Percentiles rank a stretch among this genome's conserved stretches.
phyloP scores from a whole-genome alignment of 2,113 vertebrate species.

The Mirza zaza region DNA sequence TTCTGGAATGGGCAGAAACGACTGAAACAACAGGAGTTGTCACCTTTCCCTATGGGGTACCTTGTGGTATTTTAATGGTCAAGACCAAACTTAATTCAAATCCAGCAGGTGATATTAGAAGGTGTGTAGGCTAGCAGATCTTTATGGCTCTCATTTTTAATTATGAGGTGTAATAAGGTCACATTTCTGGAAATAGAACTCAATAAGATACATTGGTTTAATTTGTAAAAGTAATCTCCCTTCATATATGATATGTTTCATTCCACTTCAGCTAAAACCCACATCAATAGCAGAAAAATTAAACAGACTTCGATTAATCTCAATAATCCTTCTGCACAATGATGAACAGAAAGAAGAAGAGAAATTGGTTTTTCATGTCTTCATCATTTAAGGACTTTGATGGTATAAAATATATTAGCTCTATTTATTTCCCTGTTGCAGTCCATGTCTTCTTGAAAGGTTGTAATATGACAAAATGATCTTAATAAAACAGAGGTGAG shows the following conservation, averaged over 20 bases:
- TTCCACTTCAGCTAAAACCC: slow-evolving; percentile 85
- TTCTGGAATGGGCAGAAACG: neutral
- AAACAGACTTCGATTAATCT: slow-evolving; percentile 85
- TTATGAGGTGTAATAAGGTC: slow-evolving; percentile 75
- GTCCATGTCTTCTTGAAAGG: slow-evolving; percentile 64
- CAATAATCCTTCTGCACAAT: slow-evolving; percentile 81
- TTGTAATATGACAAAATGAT: slow-evolving; percentile 70
- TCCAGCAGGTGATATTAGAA: slow-evolving; percentile 61
- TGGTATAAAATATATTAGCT: slow-evolving; percentile 78
- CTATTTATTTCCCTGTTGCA: slow-evolving; percentile 79
- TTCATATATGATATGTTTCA: slow-evolving; percentile 79
- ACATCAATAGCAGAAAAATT: slow-evolving; percentile 75
- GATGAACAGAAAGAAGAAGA: slow-evolving; percentile 78
- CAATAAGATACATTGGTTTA: slow-evolving; percentile 81
- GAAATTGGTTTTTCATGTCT: slow-evolving; percentile 52
- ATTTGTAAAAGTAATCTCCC: slow-evolving; percentile 86
- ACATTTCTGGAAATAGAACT: slow-evolving; percentile 74
- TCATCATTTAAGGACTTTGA: slow-evolving; percentile 76
- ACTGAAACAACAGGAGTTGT: slow-evolving; percentile 3
- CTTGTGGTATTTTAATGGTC: slow-evolving; percentile 48
- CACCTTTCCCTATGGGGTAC: slow-evolving; percentile 56
- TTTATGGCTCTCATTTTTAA: slow-evolving; percentile 79
- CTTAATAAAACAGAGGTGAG: slow-evolving; percentile 73
- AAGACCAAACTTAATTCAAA: slow-evolving; percentile 72
- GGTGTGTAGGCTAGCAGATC: slow-evolving; percentile 43